A percentile compares a stretch with the other conserved stretches of the same genome.
These are phyloP conservation scores for Vanessa atalanta DNA, from an alignment of 1,140 invertebrate genomes.

Conservation along the genomic window DNA sequence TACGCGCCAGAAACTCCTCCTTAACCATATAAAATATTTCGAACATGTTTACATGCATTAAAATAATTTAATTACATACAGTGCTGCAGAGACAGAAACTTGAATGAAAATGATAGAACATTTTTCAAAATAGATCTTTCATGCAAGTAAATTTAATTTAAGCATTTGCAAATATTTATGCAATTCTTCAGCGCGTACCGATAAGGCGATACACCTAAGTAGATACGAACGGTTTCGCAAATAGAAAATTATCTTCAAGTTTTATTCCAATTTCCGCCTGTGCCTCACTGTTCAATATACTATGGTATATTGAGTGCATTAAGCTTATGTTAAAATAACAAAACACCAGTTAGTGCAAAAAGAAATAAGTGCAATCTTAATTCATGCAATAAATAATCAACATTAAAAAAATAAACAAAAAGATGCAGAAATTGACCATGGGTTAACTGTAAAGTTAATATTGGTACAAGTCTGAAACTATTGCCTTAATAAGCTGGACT, in stretches of 20 bases:
- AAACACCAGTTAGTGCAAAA: slow-evolving; percentile 8
- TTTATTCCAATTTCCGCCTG: slow-evolving; percentile 3
- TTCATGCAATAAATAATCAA: slow-evolving; percentile 67
- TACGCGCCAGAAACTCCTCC: neutral
- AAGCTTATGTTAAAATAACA: slow-evolving; percentile 32
- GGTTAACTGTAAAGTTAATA: neutral
- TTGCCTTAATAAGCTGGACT: neutral
- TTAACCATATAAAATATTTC: neutral
- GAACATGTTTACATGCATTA: slow-evolving; percentile 6
- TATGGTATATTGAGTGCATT: neutral
- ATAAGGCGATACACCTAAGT: neutral
- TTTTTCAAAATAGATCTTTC: neutral
- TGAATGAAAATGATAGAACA: neutral
- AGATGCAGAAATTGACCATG: slow-evolving; percentile 30
- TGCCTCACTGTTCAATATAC: neutral
- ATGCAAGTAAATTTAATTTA: neutral
- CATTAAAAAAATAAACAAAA: slow-evolving; percentile 50
- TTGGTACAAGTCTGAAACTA: neutral
- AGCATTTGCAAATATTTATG: neutral
- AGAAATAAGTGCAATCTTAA: slow-evolving; percentile 45
- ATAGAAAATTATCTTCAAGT: neutral
- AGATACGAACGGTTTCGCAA: neutral
- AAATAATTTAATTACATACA: neutral
- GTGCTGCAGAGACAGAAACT: neutral
- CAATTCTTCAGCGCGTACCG: neutral